Evolutionary conservation across 2,113 vertebrate species (phyloP).

Genomic region (Vimba vimba): DNA sequence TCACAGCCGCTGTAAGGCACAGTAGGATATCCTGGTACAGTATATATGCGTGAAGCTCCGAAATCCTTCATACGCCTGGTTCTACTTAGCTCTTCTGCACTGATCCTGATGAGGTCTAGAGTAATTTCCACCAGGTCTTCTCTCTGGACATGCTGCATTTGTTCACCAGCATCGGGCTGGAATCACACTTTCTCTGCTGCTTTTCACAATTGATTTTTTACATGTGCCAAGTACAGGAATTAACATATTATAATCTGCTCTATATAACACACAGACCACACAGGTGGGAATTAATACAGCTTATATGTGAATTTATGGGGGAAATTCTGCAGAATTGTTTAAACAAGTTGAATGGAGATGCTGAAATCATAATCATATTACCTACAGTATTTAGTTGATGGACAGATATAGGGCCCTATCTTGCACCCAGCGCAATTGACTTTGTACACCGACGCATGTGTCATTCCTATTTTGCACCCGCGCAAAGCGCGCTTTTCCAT

Average conservation of each 20-base stretch:
- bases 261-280: background rate
- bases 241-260: background rate
- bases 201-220: background rate
- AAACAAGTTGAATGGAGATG: background rate
- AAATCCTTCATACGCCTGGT: slow-evolving; percentile 36
- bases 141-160: background rate
- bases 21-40: slow-evolving; percentile 38
- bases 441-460: too few relatives aligned
- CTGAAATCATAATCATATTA: background rate
- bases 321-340: background rate
- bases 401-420: too few relatives aligned
- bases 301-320: background rate
- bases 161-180: background rate
- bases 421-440: too few relatives aligned
- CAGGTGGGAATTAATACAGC: background rate
- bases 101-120: slow-evolving; percentile 37
- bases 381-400: background rate
- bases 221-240: background rate
- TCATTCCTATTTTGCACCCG: too few relatives aligned
- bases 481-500: too few relatives aligned
- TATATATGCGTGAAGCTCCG: slow-evolving; percentile 32
- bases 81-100: slow-evolving; percentile 19
- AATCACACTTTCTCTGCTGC: background rate
- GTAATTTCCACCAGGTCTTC: slow-evolving; percentile 7
- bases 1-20: slow-evolving; percentile 49